Percentiles rank a stretch among this genome's conserved stretches.
Conservation (phyloP, 2,797 vertebrate genomes). For the Leucoraja ocellata region DNA sequence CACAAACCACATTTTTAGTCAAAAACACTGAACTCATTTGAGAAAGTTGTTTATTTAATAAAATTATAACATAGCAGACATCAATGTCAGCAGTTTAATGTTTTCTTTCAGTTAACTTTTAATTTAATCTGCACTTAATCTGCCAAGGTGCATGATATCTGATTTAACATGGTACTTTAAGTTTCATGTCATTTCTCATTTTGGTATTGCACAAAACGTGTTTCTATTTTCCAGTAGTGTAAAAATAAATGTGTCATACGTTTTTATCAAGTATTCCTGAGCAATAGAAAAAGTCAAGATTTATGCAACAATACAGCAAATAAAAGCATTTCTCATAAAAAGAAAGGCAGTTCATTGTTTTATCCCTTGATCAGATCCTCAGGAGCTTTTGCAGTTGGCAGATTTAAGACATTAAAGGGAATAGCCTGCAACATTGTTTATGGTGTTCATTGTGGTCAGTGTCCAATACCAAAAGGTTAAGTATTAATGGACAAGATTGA, state of each 20-base stretch:
- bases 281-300: background rate
- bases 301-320: background rate
- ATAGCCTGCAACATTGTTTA: conserved; percentile 55
- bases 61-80: background rate
- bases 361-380: background rate
- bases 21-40: background rate
- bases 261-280: background rate
- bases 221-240: background rate
- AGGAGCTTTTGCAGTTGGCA: conserved; percentile 20
- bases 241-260: background rate
- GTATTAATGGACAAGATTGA: conserved; percentile 76
- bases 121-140: background rate
- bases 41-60: background rate
- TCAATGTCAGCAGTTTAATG: background rate
- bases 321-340: background rate
- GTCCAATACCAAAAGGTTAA: conserved; percentile 71
- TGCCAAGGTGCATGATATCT: background rate
- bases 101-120: background rate
- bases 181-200: background rate
- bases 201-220: background rate
- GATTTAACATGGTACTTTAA: background rate
- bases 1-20: background rate
- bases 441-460: conserved; percentile 61
- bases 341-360: background rate
- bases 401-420: conserved; percentile 1